A percentile compares a stretch with the other conserved stretches of the same genome.
phyloP scores from a whole-genome alignment of 1,140 invertebrate species.

The Pseudomyrmex cubaensis region DNA sequence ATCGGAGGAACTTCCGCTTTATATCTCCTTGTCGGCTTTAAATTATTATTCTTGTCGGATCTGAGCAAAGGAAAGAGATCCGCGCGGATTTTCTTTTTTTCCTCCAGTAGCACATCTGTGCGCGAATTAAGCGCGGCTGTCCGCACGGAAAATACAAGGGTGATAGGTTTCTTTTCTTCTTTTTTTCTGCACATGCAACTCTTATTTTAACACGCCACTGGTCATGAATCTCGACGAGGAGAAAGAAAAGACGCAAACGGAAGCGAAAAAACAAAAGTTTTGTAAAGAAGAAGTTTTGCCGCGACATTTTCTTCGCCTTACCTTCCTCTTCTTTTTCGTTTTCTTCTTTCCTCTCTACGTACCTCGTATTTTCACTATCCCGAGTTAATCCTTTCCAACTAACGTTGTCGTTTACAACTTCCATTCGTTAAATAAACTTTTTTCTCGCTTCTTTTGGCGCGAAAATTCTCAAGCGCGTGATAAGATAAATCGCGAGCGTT shows the following conservation, averaged over 20 bases:
- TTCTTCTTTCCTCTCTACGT: neutral
- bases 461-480: neutral
- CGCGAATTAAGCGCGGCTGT: slow-evolving; percentile 14
- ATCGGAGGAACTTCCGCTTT: slow-evolving; percentile 35
- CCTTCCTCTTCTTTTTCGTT: neutral
- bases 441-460: neutral
- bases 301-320: neutral
- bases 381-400: slow-evolving; percentile 33
- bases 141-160: slow-evolving; percentile 8
- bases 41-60: slow-evolving; percentile 44
- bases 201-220: slow-evolving; percentile 31
- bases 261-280: slow-evolving; percentile 33
- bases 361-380: neutral
- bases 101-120: neutral
- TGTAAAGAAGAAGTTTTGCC: neutral
- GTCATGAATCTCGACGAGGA: neutral
- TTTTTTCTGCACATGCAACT: slow-evolving; percentile 14
- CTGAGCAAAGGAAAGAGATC: neutral
- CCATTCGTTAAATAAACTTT: neutral
- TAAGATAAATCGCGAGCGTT: neutral
- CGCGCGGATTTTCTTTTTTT: slow-evolving; percentile 16
- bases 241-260: slow-evolving; percentile 2
- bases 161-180: neutral
- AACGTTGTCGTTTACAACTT: slow-evolving; percentile 19
- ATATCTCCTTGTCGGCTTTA: slow-evolving; percentile 45